Evolutionary conservation across 2,797 vertebrate species (phyloP).

Genomic region (Mus minutoides): DNA sequence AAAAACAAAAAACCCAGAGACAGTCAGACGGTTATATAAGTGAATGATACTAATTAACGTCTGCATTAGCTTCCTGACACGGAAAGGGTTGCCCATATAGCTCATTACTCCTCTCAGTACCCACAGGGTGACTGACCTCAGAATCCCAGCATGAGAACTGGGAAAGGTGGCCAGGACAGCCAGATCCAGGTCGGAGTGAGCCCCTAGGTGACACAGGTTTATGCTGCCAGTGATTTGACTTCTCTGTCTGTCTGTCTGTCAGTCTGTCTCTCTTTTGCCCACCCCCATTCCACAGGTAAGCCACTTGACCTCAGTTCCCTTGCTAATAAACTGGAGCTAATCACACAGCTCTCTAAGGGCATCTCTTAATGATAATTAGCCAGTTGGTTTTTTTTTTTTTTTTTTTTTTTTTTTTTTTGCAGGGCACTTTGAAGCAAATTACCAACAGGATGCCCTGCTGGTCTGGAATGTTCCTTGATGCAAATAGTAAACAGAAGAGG

Average conservation of each 20-base stretch:
- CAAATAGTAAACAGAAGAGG: conserved; percentile 50
- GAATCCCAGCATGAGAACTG: background rate
- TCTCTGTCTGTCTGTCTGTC: background rate
- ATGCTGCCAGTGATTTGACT: background rate
- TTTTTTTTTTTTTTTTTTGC: conserved; percentile 8
- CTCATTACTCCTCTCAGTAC: background rate
- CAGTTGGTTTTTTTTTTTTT: background rate
- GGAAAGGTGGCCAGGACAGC: background rate
- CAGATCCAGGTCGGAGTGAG: background rate
- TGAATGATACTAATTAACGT: background rate
- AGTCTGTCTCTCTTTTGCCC: background rate
- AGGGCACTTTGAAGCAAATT: conserved; percentile 79
- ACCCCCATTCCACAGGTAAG: background rate
- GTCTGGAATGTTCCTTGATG: conserved; percentile 68
- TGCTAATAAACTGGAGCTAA: conserved; percentile 71
- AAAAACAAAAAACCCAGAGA: background rate
- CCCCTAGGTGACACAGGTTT: background rate
- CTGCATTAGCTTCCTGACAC: background rate
- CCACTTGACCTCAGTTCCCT: conserved; percentile 63
- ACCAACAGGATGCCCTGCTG: conserved; percentile 36
- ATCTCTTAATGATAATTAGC: conserved; percentile 73
- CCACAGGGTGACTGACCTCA: background rate
- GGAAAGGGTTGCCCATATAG: background rate
- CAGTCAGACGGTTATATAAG: background rate
- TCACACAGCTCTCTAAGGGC: conserved; percentile 39